Conservation (phyloP, 2,888 invertebrate species). For the Hydriomena furcata region DNA sequence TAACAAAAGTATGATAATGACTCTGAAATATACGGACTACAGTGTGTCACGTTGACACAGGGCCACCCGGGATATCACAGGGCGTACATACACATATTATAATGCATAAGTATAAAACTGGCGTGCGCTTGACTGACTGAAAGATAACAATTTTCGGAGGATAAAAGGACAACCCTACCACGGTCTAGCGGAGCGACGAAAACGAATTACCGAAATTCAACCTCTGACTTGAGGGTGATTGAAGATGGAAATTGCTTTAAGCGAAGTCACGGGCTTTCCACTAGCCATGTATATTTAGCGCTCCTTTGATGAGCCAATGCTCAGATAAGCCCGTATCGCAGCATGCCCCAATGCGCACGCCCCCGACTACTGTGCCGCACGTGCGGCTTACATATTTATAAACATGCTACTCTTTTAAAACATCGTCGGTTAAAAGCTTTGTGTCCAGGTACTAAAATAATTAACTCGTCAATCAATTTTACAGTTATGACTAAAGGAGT, state of each 20-base stretch:
- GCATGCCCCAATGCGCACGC: slow-evolving; percentile 48
- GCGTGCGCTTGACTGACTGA: too few relatives aligned
- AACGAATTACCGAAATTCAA: too few relatives aligned
- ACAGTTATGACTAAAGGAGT: too few relatives aligned
- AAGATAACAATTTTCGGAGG: too few relatives aligned
- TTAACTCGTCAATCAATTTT: too few relatives aligned
- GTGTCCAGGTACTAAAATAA: background rate
- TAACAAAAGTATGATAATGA: too few relatives aligned
- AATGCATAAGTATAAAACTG: too few relatives aligned
- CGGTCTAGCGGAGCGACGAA: background rate
- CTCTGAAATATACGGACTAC: too few relatives aligned
- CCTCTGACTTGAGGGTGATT: background rate
- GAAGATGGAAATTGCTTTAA: background rate
- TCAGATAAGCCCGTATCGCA: slow-evolving; percentile 62
- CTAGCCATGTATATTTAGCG: slow-evolving; percentile 58
- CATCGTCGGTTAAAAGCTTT: slow-evolving; percentile 7
- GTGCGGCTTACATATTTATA: slow-evolving; percentile 26
- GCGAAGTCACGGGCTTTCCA: background rate
- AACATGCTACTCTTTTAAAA: slow-evolving; percentile 13
- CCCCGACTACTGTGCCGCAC: slow-evolving; percentile 37
- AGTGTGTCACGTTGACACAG: slow-evolving; percentile 19
- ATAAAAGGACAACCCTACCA: background rate
- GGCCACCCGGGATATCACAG: slow-evolving; percentile 48
- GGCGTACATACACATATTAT: background rate
- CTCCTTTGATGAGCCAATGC: slow-evolving; percentile 64